Evolutionary conservation across 2,888 invertebrate genomes (phyloP).

Genomic region (Himalopsyche tibetana): DNA sequence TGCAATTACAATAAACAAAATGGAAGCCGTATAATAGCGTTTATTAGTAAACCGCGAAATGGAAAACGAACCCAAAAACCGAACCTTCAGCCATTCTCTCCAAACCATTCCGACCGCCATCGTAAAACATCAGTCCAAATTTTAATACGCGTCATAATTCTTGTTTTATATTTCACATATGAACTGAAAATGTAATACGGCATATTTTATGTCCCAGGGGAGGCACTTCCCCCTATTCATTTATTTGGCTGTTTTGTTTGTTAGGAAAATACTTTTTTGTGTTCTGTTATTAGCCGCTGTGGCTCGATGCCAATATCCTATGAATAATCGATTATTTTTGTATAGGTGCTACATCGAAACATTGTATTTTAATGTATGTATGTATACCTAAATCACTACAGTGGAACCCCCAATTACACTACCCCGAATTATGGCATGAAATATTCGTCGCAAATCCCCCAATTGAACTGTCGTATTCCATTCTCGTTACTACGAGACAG

Average conservation of each 20-base stretch:
- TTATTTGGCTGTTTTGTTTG: slow-evolving; percentile 22
- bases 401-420: no score
- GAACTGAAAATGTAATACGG: slow-evolving; percentile 52
- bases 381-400: no score
- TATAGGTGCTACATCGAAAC: background rate
- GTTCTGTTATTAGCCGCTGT: background rate
- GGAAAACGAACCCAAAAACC: slow-evolving; percentile 37
- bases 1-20: slow-evolving; percentile 9
- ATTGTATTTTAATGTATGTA: no score
- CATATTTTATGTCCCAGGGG: slow-evolving; percentile 51
- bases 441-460: no score
- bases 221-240: background rate
- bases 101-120: background rate
- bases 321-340: slow-evolving; percentile 28
- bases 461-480: no score
- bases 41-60: slow-evolving; percentile 38
- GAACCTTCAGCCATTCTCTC: slow-evolving; percentile 18
- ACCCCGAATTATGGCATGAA: no score
- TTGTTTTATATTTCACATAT: slow-evolving; percentile 60
- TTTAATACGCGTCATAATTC: slow-evolving; percentile 59
- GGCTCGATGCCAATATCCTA: slow-evolving; percentile 17
- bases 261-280: slow-evolving; percentile 24
- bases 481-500: no score
- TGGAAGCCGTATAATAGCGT: background rate
- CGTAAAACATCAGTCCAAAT: slow-evolving; percentile 49